Base-by-base conservation (phyloP, 92 coral and sea anemone species). In the Phenganax marumi region DNA sequence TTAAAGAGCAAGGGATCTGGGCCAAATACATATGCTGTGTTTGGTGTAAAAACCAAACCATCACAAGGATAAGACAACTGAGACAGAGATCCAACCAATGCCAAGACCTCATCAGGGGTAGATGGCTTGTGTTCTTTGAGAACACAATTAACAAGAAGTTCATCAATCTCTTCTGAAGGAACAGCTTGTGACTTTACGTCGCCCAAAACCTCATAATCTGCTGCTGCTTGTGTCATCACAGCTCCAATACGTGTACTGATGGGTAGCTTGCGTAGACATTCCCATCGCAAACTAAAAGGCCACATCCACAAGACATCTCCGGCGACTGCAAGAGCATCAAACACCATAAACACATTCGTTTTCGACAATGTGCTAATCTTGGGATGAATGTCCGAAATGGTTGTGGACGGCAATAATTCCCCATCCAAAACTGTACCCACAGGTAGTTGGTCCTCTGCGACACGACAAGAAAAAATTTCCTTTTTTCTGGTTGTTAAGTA, bases 21-120 rank as follows among this genome's bases (percentile, higher is more conserved):
- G 11, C 80, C 80, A 53, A 75, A 53, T 13, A 46, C 49, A 22
- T 75, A 75, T 5, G 80, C 65, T 54, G 50, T 75, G 13, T 54
- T 48, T 56, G 80, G 80, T 23, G 80, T 75, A 48, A 75, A 75
- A 75, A 75, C 51, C 50, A 75, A 75, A 11, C 80, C 80, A 26
- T 75, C 80, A 26, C 25, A 54, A 51, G 79, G 17, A 76, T 55
- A 76, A 47, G 56, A 22, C 25, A 76, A 12, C 24, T 55, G 48
- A n/a, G 24, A 24, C 22, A 48, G 3, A 76, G 48, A 6, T 8
- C 65, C 50, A 23, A 76, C 68, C 25, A n/a, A 57, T 13, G 8
- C 7, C 23, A 55, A 57, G 19, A 76, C 50, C 33, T 60, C 50
- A 57, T 76, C 52, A 7, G 68, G 7, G 3, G 68, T 76, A 3